A percentile compares a stretch with the other conserved stretches of the same genome.
Conservation (phyloP, 2,797 vertebrate species). For the Gambusia yucatana region DNA sequence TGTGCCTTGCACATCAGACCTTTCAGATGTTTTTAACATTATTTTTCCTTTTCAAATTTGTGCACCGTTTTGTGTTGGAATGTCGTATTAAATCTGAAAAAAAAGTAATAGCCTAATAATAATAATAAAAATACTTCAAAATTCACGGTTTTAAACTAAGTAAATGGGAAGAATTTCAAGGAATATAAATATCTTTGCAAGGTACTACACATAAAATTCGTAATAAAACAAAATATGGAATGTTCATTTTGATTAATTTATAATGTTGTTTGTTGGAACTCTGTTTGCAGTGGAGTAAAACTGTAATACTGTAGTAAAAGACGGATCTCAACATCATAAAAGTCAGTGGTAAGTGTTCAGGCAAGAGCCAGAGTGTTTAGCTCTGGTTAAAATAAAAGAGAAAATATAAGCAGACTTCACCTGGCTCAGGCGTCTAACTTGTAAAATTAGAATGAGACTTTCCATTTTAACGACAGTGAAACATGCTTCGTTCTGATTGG, state of each 20-base stretch:
- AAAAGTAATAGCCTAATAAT: background rate
- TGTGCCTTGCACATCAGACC: background rate
- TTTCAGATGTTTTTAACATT: background rate
- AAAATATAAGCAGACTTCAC: slow-evolving; percentile 10
- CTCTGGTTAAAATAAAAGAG: too few species aligned
- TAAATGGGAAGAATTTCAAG: background rate
- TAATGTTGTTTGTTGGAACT: background rate
- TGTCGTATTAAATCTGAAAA: background rate
- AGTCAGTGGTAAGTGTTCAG: background rate
- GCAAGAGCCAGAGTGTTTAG: background rate
- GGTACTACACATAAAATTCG: background rate
- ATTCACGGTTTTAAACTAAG: background rate
- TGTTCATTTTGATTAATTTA: background rate
- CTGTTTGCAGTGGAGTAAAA: background rate
- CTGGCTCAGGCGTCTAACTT: background rate
- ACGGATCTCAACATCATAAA: background rate
- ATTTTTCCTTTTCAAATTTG: background rate
- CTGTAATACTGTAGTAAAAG: background rate
- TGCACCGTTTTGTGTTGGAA: background rate
- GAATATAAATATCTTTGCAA: background rate
- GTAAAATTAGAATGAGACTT: background rate
- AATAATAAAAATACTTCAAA: background rate
- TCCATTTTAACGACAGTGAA: background rate
- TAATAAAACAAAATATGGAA: background rate
- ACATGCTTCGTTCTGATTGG: slow-evolving; percentile 55